phyloP scores from a whole-genome alignment of 2,113 vertebrate species.

The Sturnus vulgaris region DNA sequence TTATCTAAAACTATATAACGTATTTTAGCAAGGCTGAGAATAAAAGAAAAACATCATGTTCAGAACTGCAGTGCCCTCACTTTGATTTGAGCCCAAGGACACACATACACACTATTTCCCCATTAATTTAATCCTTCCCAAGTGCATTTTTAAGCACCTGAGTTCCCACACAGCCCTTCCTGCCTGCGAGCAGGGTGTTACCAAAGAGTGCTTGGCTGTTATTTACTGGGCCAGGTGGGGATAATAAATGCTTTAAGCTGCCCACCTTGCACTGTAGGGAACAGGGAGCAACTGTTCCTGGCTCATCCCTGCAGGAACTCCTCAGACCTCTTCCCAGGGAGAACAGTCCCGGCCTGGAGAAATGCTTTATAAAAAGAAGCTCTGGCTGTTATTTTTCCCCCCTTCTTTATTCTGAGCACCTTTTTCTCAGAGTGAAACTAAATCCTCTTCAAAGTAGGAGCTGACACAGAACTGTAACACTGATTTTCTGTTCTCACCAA shows the following conservation, averaged over 20 bases:
- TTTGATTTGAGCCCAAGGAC: background rate
- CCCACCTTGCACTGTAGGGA: background rate
- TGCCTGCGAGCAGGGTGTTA: background rate
- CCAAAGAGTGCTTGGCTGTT: background rate
- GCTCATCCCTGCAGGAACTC: background rate
- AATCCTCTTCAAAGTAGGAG: background rate
- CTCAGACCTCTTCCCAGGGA: background rate
- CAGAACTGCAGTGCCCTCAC: background rate
- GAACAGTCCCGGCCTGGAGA: background rate
- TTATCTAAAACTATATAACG: constrained; percentile 46
- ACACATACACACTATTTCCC: background rate
- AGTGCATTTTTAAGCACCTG: background rate
- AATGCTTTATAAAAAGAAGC: background rate
- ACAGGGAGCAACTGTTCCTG: background rate
- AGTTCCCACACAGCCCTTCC: background rate
- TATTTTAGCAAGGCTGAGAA: constrained; percentile 62
- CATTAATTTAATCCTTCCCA: background rate
- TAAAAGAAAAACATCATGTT: constrained; percentile 48
- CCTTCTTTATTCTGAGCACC: background rate
- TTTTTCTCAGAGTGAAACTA: background rate
- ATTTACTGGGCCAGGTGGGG: background rate
- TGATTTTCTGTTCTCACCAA: background rate
- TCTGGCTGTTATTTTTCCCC: rapidly evolving
- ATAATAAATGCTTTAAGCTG: background rate
- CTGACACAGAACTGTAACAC: background rate